Evolutionary conservation across 2,797 vertebrate species (phyloP).

Genomic region (Gymnoscopelus braueri): DNA sequence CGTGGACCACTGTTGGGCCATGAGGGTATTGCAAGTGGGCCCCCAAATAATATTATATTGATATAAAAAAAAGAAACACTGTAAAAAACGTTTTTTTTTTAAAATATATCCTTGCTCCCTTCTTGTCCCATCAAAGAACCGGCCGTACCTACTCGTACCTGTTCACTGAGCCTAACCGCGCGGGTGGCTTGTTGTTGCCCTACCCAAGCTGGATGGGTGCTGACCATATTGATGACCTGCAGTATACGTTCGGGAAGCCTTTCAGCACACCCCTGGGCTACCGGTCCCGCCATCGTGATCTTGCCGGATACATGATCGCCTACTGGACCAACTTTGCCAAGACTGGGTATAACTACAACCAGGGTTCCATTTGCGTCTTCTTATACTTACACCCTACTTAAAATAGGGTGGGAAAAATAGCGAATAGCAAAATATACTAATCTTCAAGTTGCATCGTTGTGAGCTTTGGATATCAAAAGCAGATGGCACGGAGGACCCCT

Average conservation of each 20-base stretch:
- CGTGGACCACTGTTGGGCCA: no score
- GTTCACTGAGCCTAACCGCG: slow-evolving; percentile 86
- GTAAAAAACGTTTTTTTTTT: no score
- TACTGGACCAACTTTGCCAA: slow-evolving; percentile 98
- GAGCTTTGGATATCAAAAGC: no score
- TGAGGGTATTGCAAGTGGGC: no score
- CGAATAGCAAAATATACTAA: no score
- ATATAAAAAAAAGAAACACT: no score
- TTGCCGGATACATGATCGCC: slow-evolving; percentile 88
- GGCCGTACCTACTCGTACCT: slow-evolving; percentile 88
- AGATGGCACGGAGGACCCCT: no score
- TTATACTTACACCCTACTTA: no score
- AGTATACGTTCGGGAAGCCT: slow-evolving; percentile 94
- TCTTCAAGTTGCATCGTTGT: no score
- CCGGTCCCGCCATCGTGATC: slow-evolving; percentile 80
- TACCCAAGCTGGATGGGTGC: slow-evolving; percentile 93
- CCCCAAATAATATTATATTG: no score
- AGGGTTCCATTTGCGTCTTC: background rate
- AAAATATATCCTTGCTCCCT: background rate
- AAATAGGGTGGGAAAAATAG: no score
- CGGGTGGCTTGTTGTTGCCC: slow-evolving; percentile 73
- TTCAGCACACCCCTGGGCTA: slow-evolving; percentile 85
- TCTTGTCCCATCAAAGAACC: slow-evolving; percentile 61
- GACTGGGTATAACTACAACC: slow-evolving; percentile 82
- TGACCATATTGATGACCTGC: slow-evolving; percentile 92